Base-by-base conservation (phyloP, 2,797 vertebrate species). In the Sebastes itinus region DNA sequence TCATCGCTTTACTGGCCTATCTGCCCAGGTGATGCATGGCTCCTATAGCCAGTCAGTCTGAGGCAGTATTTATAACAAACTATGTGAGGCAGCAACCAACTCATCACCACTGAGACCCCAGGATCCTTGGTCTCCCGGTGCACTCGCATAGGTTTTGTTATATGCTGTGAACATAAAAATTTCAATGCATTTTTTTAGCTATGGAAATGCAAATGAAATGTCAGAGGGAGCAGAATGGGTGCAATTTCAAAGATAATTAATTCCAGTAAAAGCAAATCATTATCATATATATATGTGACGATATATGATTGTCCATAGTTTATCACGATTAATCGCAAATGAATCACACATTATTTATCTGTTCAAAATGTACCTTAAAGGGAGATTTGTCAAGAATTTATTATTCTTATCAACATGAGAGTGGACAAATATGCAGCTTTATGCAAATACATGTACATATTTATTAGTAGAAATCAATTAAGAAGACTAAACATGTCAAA, bases 11-110 rank as follows among this genome's bases (percentile, higher is more conserved):
- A 91, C 91, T 92, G 87, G 88, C 91, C 92, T 89, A 89, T 92
- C 91, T 93, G 90, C 92, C 87, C 89, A 81, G 87, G 89, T 94
- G 92, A 95, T 94, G 92, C 92, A 94, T 92, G 89, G 90, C 91
- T 85, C 87, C 88, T 85, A 91, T 89, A 92, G 91, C 82, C 86
- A 91, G 89, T 92, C 92, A 88, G 83, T 90, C 87, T 83, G 56
- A 77, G 87, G 78, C 90, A 87, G 87, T 92, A 89, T 92, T 92
- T 90, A 92, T 93, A 91, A 91, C 86, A 88, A 90, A 94, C 78
- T 88, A 58, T 81, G 77, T 66, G 87, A 82, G 83, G 90, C 90
- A 87, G 86, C 81, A 75, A 64, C 74, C 91, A 13, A 89, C 90
- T 80, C 87, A 91, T 88, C 90, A 86, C 84, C 27, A 58, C 46